Evolutionary conservation across 2,888 invertebrate species (phyloP).

Genomic region (Archips xylosteana): DNA sequence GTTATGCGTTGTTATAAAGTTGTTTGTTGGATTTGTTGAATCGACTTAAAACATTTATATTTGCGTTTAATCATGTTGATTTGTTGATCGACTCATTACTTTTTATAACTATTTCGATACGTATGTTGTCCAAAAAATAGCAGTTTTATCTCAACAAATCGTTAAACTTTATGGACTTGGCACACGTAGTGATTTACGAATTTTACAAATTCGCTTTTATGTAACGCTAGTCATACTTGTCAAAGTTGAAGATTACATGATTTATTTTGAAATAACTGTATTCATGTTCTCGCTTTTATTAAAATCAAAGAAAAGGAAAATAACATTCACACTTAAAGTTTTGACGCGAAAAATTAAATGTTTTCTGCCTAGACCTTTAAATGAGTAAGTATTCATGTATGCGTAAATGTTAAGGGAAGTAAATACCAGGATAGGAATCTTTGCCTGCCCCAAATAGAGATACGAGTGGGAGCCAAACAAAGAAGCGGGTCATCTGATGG

Average conservation of each 20-base stretch:
- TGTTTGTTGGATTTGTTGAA: not conserved
- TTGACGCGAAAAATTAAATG: too few species aligned
- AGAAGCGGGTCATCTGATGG: too few species aligned
- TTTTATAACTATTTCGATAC: not conserved
- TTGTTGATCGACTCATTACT: slow-evolving; percentile 1
- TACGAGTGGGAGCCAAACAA: too few species aligned
- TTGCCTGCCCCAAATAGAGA: too few species aligned
- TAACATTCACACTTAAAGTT: not conserved
- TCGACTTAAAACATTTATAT: not conserved
- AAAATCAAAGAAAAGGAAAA: too few species aligned
- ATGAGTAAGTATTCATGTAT: too few species aligned
- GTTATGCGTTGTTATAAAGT: not conserved
- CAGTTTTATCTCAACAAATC: slow-evolving; percentile 9
- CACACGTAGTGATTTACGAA: slow-evolving; percentile 2
- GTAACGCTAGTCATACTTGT: not conserved
- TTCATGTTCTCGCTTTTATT: too few species aligned
- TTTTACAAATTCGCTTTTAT: not conserved
- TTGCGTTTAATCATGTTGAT: not conserved
- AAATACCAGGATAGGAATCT: too few species aligned
- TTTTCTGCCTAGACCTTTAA: too few species aligned
- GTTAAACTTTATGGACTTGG: not conserved
- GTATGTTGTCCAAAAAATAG: slow-evolving; percentile 1
- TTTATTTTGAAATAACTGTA: too few species aligned
- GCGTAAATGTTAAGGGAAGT: too few species aligned
- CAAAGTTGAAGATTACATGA: not conserved